These are phyloP conservation scores for Perodicticus potto DNA, from an alignment of 2,797 vertebrate species.

Conservation along the genomic window DNA sequence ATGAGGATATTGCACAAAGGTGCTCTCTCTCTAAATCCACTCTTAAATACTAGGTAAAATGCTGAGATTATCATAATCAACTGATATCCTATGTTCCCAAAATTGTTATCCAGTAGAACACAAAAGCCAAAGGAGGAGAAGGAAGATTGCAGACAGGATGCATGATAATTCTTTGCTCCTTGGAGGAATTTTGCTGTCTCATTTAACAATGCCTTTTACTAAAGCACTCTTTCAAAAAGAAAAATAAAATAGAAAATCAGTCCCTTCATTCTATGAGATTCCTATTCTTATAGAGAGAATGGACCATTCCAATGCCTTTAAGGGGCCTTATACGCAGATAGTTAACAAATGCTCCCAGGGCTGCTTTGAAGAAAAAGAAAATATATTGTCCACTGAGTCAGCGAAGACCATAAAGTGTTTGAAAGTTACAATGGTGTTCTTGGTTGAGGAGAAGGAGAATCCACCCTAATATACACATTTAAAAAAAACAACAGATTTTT, in stretches of 20 bases:
- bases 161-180: neutral
- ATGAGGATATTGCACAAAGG: neutral
- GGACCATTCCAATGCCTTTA: neutral
- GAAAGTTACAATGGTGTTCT: neutral
- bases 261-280: neutral
- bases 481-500: neutral
- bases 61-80: neutral
- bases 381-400: neutral
- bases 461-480: neutral
- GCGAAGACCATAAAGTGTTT: neutral
- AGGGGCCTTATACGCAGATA: neutral
- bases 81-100: no score
- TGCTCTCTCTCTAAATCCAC: neutral
- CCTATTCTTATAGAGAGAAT: neutral
- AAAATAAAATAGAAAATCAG: neutral
- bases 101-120: neutral
- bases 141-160: neutral
- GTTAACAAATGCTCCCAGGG: neutral
- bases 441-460: neutral
- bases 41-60: neutral
- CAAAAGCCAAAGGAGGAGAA: neutral
- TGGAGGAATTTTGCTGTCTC: neutral
- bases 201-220: neutral
- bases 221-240: neutral
- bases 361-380: neutral